Percentiles rank a stretch among this genome's conserved stretches.
Evolutionary conservation across 2,888 invertebrate species (phyloP).

Genomic region (Macrophya annulata): DNA sequence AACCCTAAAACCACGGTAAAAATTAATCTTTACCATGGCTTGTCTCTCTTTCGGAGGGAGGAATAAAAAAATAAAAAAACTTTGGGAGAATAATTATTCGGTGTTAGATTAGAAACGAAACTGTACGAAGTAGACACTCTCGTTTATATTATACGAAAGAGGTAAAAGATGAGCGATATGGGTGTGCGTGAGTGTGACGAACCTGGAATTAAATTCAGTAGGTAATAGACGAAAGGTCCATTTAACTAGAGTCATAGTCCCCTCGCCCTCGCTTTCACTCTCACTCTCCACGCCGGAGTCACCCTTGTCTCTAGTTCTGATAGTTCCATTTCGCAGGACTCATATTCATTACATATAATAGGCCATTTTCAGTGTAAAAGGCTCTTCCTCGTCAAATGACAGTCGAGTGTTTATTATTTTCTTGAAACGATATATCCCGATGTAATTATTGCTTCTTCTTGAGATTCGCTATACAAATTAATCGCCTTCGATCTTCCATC

Average conservation of each 20-base stretch:
- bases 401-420: conserved; percentile 44
- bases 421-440: conserved; percentile 19
- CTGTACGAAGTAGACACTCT: background rate
- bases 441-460: conserved; percentile 15
- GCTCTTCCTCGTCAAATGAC: conserved; percentile 43
- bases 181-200: background rate
- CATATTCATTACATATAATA: conserved; percentile 67
- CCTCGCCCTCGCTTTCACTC: conserved; percentile 21
- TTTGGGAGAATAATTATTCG: background rate
- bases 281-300: background rate
- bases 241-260: conserved; percentile 44
- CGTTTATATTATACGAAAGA: background rate
- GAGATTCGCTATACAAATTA: background rate
- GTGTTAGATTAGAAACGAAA: background rate
- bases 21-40: conserved; percentile 61
- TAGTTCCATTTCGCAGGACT: conserved; percentile 61
- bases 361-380: conserved; percentile 63
- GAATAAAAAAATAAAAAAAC: too few species aligned
- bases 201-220: conserved; percentile 47
- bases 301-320: conserved; percentile 44
- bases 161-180: conserved; percentile 16
- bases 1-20: conserved; percentile 60
- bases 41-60: background rate
- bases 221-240: conserved; percentile 53
- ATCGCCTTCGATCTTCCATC: background rate